Evolutionary conservation across 2,888 invertebrate species (phyloP), one percentile per base, ranked within the genome.

Genomic region (Sarcophaga variegata): DNA sequence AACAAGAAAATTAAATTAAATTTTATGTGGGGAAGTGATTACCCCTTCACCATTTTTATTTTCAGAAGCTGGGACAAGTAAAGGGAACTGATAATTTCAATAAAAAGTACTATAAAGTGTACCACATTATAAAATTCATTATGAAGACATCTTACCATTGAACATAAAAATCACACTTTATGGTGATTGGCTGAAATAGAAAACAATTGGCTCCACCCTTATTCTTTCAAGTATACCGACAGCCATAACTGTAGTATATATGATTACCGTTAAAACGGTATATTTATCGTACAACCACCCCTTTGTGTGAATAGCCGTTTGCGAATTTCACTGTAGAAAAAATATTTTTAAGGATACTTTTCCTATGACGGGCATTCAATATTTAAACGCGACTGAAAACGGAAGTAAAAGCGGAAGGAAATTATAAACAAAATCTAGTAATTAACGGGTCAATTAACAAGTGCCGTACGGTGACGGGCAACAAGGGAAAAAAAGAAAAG

Each of bases 381-480:
- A 63, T 66, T 84, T 59, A 84, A 81, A 84, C 49, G 79, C 72
- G 12, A 49, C 63, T 47, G 47, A 66, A 64, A 84, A 84, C 87
- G 87, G 87, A 87, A 87, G 87, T 87, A 67, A 79, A 67, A 66
- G 71, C 87, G 84, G 87, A 84, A 85, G 75, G 60, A 85, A 81
- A 17, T 71, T 75, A 75, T 4, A 62, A 27, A 59, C 25, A 59
- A 54, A 63, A 17, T 54, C 59, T 60, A 74, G 12, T 3, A 47
- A 67, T 64, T 70, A 77, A 63, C 67, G 60, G 49, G 5, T 71
- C 67, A 76, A 77, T 83, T 81, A 81, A 37, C 77, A 86, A 86
- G 83, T 86, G 86, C 60, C 47, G 63, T 47, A 60, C 12, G 67
- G 37, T 47, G 22, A 17, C 37, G 54, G 27, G 66, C 62, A 69